Base-by-base conservation (phyloP, 2,888 invertebrate genomes). In the Oxyscelio sp. region DNA sequence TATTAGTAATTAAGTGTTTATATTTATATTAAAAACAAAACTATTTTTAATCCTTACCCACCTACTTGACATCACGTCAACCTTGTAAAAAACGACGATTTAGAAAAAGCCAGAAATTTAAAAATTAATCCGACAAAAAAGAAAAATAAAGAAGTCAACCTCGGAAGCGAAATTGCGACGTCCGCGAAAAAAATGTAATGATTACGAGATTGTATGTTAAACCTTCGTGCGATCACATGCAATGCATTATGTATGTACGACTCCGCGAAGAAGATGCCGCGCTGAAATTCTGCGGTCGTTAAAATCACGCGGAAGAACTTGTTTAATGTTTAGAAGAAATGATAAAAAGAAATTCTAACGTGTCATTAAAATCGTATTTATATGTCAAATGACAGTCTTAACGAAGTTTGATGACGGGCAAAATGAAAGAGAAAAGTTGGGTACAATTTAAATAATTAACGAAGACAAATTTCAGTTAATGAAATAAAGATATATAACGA, bases 91-190 rank as follows among this genome's bases (percentile, higher is more conserved):
- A n/a, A n/a, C n/a, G n/a, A n/a, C n/a, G n/a, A n/a, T n/a, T n/a
- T n/a, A n/a, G n/a, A n/a, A n/a, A n/a, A n/a, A n/a, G n/a, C n/a
- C n/a, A n/a, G n/a, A n/a, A n/a, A n/a, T n/a, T n/a, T n/a, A n/a
- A 27, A 27, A 27, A 27, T 27, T 27, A 27, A 27, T 27, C 3
- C 6, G 6, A 27, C 27, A 27, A 27, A 27, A 27, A 4, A 27
- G 27, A 4, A 27, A 27, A 27, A n/a, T n/a, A n/a, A n/a, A n/a
- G n/a, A n/a, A n/a, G n/a, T n/a, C n/a, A n/a, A n/a, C 82, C 71
- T 65, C 82, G 77, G 77, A 82, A 71, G 59, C 71, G 56, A 77
- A 77, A 82, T 82, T 82, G n/a, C n/a, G n/a, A n/a, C n/a, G n/a
- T n/a, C n/a, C n/a, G n/a, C n/a, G 56, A 70, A 81, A 81, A 68